phyloP scores from a whole-genome alignment of 2,797 vertebrate species.

The Eleutherodactylus coqui region DNA sequence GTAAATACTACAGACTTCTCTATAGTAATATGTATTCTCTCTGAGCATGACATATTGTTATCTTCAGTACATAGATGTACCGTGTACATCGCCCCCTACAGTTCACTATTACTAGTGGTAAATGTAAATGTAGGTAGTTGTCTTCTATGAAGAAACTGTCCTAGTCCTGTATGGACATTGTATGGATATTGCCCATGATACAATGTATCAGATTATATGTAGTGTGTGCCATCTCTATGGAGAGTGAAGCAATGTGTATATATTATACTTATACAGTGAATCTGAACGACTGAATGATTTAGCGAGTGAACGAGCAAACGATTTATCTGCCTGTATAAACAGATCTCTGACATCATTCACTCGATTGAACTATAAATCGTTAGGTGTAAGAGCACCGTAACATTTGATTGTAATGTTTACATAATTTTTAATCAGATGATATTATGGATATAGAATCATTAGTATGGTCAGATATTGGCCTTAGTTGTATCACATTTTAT shows the following conservation, averaged over 20 bases:
- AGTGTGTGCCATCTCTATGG: neutral
- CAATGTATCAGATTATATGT: conserved; percentile 32
- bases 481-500: conserved; percentile 1
- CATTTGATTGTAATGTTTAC: neutral
- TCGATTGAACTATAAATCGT: neutral
- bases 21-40: neutral
- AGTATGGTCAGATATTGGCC: conserved; percentile 1
- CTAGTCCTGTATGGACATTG: neutral
- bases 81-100: neutral
- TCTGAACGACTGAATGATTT: no score
- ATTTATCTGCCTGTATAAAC: no score
- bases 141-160: conserved; percentile 7
- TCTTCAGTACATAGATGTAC: neutral
- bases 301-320: no score
- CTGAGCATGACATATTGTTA: neutral
- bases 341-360: no score
- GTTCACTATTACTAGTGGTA: neutral
- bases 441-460: neutral
- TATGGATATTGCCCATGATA: conserved; percentile 8
- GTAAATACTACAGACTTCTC: neutral
- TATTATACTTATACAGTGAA: neutral
- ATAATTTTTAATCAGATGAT: neutral
- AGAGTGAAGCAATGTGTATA: neutral
- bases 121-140: neutral
- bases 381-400: neutral